Evolutionary conservation across 2,888 invertebrate genomes (phyloP), one percentile per base, ranked within the genome.

Genomic region (Morpho achilles): DNA sequence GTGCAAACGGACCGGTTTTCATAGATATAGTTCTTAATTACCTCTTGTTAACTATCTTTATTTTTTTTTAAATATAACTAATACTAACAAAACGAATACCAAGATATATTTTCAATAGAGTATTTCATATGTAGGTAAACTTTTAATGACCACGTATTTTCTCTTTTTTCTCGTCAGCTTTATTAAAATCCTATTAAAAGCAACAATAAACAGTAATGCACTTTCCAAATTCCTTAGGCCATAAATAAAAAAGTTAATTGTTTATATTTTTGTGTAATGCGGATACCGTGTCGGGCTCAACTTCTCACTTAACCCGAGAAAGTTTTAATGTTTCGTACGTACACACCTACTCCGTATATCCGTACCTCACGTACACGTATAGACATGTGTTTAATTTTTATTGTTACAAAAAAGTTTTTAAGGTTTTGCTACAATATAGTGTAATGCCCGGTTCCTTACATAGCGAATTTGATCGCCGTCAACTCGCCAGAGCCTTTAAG

Each of bases 261-360:
- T 70, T 70, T 68, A 73, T 69, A 77, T 83, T 82, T 84, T 82
- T 82, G 72, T 76, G 68, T 84, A 82, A 87, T 85, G 86, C 75
- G 74, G 74, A 79, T 79, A 70, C 76, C 82, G 61, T 84, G 82
- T 84, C 74, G 72, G 70, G 72, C 67, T 65, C 62, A 79, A 83
- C 80, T 84, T 80, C 67, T 70, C 70, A 74, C 75, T 79, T 69
- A 70, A 66, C 58, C 62, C 62, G 63, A 56, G 67, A 79, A 87
- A 87, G 82, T 87, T 88, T 87, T 86, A 87, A 88, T 86, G 86
- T 70, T 68, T 70, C 73, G 73, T 69, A 69, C 67, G 64, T 65
- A 68, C 63, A 61, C 51, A 56, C 56, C 46, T 46, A 53, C 39
- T 41, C n/a, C n/a, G n/a, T n/a, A n/a, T n/a, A n/a, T n/a, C n/a